Evolutionary conservation across 2,113 vertebrate species (phyloP), one percentile per base, ranked within the genome.

Genomic region (Aphelocoma coerulescens): DNA sequence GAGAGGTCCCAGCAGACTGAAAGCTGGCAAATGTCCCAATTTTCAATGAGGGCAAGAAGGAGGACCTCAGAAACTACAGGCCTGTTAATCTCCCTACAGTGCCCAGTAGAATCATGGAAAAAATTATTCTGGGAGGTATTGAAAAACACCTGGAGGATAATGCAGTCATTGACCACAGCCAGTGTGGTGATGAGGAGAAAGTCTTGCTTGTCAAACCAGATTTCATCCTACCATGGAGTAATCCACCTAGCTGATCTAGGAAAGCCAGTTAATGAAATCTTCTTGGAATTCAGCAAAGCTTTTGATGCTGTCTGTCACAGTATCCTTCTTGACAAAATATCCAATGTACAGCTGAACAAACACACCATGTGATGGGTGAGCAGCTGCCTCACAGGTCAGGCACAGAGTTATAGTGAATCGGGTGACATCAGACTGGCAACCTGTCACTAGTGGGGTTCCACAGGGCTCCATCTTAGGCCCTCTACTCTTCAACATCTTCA

Each of bases 181-280:
- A 62, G 15, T 0, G 0, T 0, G 1, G 33, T 37, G 28, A 39
- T 33, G 15, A 77, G 39, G 27, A 18, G 33, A 78, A 68, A 54
- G 28, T 46, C 23, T 33, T 33, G 12, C 12, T 19, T 13, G 8
- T 78, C 39, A 33, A 69, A 46, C 23, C 33, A 54, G 33, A 69
- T 62, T 46, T 78, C 55, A 30, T 69, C 62, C 48, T 46, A 24
- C 7, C 12, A 37, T 23, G 6, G 28, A 35, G 33, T 44, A 69
- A 78, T 39, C 28, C 39, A 54, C 28, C 15, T 28, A 68, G 16
- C 5, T 78, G 48, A 54, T 17, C n/a, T 30, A 62, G 55, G 65
- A 13, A 69, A 54, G 55, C 39, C 22, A 62, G 33, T 28, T n/a
- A 44, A 71, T 28, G 28, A n/a, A 24, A 62, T 30, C 8, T 24